Evolutionary conservation across 1,140 invertebrate genomes (phyloP), one percentile per base, ranked within the genome.

Genomic region (Neodiprion pinetum): DNA sequence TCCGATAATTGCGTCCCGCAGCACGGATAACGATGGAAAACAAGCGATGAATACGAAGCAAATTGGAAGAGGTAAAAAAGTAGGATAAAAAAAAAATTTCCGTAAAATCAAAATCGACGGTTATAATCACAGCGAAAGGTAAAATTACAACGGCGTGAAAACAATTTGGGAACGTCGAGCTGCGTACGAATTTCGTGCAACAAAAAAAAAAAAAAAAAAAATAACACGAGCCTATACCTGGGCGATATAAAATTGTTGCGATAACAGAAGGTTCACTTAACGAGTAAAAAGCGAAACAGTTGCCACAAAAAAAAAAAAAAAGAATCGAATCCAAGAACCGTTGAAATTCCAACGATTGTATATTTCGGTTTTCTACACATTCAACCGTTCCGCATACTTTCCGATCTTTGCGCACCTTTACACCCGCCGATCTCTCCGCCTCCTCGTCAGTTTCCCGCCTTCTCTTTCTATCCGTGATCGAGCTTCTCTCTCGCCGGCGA

Each of bases 391-490:
- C 48, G 74, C 76, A 76, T 75, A 67, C 40, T n/a, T 72, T 48
- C 40, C n/a, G 40, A 47, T 40, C 67, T 72, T 75, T 11, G 10
- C 53, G 10, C 53, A 11, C n/a, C n/a, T 11, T 67, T 67, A 48
- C 70, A 21, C 67, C 66, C 67, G 49, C 40, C n/a, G 40, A 47
- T 40, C 67, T 72, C 67, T 77, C 70, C 72, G 72, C 79, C 61
- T 70, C 28, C 48, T 68, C 23, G 70, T 61, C 70, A 72, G 21
- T 66, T 67, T 67, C 70, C 71, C 47, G 67, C 67, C 47, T 23
- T 65, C 70, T 71, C 61, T 73, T 50, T 67, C 28, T 5, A 40
- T 40, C 28, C 28, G 28, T 40, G 28, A 40, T 40, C 28, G 2
- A 40, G 28, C 28, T 40, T 40, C 28, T 40, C 69, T 78, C 73